These are phyloP conservation scores for Cheilosia impressa DNA, from an alignment of 2,888 invertebrate genomes.

Conservation along the genomic window DNA sequence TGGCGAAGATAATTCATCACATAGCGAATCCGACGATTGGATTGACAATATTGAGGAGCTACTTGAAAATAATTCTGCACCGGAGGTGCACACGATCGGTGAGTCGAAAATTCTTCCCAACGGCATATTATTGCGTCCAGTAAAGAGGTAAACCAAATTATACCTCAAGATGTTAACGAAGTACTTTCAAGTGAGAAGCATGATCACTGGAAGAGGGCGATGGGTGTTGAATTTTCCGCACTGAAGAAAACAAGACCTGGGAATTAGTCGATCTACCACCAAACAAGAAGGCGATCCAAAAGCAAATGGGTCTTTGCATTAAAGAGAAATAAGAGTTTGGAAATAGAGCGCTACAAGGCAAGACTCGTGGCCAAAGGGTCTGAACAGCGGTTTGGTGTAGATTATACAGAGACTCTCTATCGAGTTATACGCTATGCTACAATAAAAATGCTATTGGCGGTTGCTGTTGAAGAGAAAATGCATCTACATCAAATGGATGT, in stretches of 20 bases:
- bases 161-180: too few relatives aligned
- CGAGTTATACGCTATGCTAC: conserved; percentile 36
- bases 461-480: conserved; percentile 26
- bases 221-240: too few relatives aligned
- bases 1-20: not conserved
- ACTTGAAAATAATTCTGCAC: not conserved
- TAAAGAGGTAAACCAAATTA: too few relatives aligned
- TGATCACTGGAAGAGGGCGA: too few relatives aligned
- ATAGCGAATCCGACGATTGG: conserved; percentile 1
- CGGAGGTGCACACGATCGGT: too few relatives aligned
- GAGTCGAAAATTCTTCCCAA: too few relatives aligned
- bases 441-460: conserved; percentile 35
- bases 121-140: too few relatives aligned
- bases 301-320: conserved; percentile 64
- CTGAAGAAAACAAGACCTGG: too few relatives aligned
- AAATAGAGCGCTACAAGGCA: conserved; percentile 67
- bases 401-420: conserved; percentile 23
- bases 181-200: too few relatives aligned
- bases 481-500: conserved; percentile 39
- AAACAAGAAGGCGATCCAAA: conserved; percentile 46
- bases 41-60: not conserved
- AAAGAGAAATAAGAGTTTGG: conserved; percentile 50
- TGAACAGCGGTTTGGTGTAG: conserved; percentile 23
- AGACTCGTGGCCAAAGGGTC: conserved; percentile 67
- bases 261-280: conserved; percentile 34